Conservation (phyloP, 2,888 invertebrate genomes). For the Eurytoma adleriae region DNA sequence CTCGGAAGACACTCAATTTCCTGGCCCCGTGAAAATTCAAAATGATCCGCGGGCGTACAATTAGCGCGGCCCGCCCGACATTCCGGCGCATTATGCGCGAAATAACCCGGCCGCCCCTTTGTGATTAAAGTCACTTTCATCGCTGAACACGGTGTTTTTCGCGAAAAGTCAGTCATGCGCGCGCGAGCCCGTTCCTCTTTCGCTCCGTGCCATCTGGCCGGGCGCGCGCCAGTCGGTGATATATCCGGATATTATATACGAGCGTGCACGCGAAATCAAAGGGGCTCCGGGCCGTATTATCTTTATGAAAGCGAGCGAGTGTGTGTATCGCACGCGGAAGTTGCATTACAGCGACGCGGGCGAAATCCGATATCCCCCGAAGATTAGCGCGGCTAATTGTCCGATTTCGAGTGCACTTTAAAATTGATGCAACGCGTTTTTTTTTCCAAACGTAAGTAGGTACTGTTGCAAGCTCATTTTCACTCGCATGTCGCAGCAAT, state of each 20-base stretch:
- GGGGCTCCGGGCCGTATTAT: neutral
- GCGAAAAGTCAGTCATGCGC: neutral
- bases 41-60: no score
- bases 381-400: conserved; percentile 15
- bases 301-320: conserved; percentile 28
- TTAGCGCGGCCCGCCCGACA: no score
- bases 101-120: no score
- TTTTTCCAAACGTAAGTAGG: no score
- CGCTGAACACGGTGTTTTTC: neutral
- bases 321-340: conserved; percentile 8
- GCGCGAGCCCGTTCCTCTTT: no score
- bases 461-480: no score
- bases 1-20: no score
- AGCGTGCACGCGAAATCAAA: conserved; percentile 30
- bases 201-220: neutral
- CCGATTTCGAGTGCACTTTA: neutral
- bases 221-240: neutral
- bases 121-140: no score
- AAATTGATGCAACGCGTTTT: no score
- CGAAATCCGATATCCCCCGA: neutral
- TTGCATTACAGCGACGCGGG: conserved; percentile 8
- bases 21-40: no score
- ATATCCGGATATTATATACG: conserved; percentile 28
- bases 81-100: no score
- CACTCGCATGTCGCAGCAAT: no score